Base-by-base conservation (phyloP, 2,797 vertebrate genomes). In the Arctocebus calabarensis region DNA sequence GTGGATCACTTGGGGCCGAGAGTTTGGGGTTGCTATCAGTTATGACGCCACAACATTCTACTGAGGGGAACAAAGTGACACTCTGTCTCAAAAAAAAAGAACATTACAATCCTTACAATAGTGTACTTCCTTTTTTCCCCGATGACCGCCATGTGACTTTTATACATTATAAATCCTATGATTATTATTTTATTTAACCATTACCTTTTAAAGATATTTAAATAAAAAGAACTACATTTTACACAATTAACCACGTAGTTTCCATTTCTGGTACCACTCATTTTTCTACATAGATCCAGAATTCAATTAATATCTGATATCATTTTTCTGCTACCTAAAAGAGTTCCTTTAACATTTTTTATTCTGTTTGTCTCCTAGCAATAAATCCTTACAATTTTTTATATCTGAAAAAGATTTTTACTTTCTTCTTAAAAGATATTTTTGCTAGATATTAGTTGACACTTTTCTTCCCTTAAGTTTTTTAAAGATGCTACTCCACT, bases 291-390 rank as follows among this genome's bases (percentile, higher is more conserved):
- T 16, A 88, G 27, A 88, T 37, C 48, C 64, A 74, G 20, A 79
- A 68, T 88, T 84, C 68, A 52, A 52, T 52, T 52, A 52, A 52
- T 20, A 91, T 27, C 17, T 91, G 57, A 59, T 84, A 84, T 43
- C 19, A 43, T 29, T 73, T 90, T 37, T 93, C 64, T 61, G 45
- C 64, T 52, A 19, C 19, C 34, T 74, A 2, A 77, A 90, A 16
- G 59, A 48, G 20, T 85, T 85, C 57, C 9, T n/a, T 90, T 59
- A 93, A 37, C 27, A 90, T 77, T 83, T 94, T 68, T 86, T 90
- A 78, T 29, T 73, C 66, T 68, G 7, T 19, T 84, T 48, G n/a
- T 40, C 68, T 87, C 62, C 23, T 77, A 91, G 34, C 19, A 64
- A 87, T 82, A 82, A 20, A 90, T 87, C 45, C 23, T 29, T 77